Percentiles rank a stretch among this genome's conserved stretches.
Conservation (phyloP, 2,888 invertebrate species). For the Acleris emargana region DNA sequence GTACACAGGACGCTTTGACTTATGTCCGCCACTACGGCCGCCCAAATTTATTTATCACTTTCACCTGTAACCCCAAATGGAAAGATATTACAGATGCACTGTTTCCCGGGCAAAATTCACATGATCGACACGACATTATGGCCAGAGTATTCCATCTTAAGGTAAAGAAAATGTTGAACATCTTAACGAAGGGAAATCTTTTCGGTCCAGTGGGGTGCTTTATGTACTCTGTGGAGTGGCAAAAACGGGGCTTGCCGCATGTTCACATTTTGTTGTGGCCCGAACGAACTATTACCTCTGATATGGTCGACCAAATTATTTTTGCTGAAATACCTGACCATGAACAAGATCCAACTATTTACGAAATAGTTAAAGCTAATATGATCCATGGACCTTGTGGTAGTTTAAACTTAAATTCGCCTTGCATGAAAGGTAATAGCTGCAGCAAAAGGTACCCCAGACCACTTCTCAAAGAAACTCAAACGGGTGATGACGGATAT, state of each 20-base stretch:
- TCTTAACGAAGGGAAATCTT: no score
- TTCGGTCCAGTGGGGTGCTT: no score
- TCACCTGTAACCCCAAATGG: no score
- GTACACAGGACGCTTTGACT: constrained; percentile 27
- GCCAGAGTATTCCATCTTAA: no score
- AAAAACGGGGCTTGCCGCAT: constrained; percentile 29
- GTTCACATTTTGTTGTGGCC: constrained; percentile 23
- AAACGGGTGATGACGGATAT: constrained; percentile 54
- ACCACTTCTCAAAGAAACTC: constrained; percentile 26
- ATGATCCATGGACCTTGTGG: constrained; percentile 39
- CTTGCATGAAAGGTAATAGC: constrained; percentile 27
- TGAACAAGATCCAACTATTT: constrained; percentile 13
- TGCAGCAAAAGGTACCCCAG: neutral
- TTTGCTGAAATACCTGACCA: constrained; percentile 31
- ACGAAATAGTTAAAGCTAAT: constrained; percentile 27
- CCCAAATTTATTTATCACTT: neutral
- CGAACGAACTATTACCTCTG: neutral
- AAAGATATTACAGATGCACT: no score
- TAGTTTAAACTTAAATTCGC: constrained; percentile 30
- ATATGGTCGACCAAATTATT: constrained; percentile 25
- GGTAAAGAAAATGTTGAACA: no score
- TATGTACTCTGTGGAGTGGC: constrained; percentile 6
- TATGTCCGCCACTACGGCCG: constrained; percentile 17
- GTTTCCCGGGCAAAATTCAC: no score
- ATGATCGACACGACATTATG: no score